Evolutionary conservation across 2,113 vertebrate species (phyloP).

Genomic region (Taxidea taxus): DNA sequence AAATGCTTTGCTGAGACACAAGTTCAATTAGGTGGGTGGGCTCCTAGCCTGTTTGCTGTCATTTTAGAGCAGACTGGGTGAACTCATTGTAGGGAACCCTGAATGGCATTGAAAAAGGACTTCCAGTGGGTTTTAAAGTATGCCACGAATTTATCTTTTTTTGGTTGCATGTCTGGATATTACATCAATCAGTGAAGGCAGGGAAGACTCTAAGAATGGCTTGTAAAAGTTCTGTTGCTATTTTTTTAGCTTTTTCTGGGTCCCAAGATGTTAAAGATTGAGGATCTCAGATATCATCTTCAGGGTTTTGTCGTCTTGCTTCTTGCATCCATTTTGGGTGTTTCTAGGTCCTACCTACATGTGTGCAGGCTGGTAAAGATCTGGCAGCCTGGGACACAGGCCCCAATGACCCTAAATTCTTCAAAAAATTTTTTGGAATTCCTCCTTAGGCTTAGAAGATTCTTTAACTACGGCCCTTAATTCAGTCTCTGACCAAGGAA

Average conservation of each 20-base stretch:
- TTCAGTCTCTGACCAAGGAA: background rate
- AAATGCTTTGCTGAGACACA: background rate
- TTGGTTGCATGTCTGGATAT: background rate
- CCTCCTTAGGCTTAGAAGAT: background rate
- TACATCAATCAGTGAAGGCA: background rate
- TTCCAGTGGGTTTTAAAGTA: background rate
- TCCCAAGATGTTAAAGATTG: background rate
- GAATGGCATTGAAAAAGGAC: background rate
- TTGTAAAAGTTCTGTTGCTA: background rate
- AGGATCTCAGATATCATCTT: background rate
- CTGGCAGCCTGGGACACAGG: background rate
- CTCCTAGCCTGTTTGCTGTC: background rate
- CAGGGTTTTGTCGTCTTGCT: background rate
- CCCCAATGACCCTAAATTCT: background rate
- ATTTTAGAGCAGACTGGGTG: background rate
- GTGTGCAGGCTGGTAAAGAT: background rate
- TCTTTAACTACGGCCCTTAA: background rate
- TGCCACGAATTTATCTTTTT: background rate
- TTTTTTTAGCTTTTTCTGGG: background rate
- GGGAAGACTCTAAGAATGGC: background rate
- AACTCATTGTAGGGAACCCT: background rate
- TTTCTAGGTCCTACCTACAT: background rate
- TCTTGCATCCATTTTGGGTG: too few species aligned
- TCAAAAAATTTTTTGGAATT: background rate
- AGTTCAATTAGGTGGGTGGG: background rate